Percentiles rank a stretch among this genome's conserved stretches.
Evolutionary conservation across 2,888 invertebrate genomes (phyloP).

Genomic region (Malthinus seriepunctatus): DNA sequence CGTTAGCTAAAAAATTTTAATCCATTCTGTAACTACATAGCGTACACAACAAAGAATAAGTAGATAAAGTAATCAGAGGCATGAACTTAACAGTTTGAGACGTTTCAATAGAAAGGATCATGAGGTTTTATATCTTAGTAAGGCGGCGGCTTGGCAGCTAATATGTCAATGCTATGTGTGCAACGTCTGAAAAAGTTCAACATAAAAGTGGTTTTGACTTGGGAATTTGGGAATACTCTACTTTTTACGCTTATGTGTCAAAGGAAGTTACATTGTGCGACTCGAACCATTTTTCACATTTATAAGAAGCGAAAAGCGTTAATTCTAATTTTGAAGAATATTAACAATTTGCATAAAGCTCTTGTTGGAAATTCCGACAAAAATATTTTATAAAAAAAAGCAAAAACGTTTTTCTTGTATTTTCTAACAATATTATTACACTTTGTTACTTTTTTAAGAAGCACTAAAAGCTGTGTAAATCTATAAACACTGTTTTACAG

Average conservation of each 20-base stretch:
- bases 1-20: too few species aligned
- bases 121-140: conserved; percentile 27
- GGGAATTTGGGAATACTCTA: conserved; percentile 20
- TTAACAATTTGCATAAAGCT: neutral
- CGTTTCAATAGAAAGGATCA: conserved; percentile 28
- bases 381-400: neutral
- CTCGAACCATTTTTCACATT: neutral
- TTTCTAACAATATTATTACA: conserved; percentile 34
- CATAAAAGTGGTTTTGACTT: conserved; percentile 32
- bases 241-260: conserved; percentile 21
- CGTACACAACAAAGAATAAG: conserved; percentile 22
- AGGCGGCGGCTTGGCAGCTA: conserved; percentile 28
- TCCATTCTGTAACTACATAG: neutral
- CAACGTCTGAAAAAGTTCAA: conserved; percentile 21
- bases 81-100: conserved; percentile 24
- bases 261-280: conserved; percentile 8
- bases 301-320: neutral
- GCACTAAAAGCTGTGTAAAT: conserved; percentile 38
- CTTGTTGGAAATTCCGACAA: neutral
- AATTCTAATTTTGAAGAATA: neutral
- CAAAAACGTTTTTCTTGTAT: conserved; percentile 9
- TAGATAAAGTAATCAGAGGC: conserved; percentile 20
- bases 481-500: conserved; percentile 38
- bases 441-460: conserved; percentile 28
- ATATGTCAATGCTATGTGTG: conserved; percentile 28